A percentile compares a stretch with the other conserved stretches of the same genome.
Evolutionary conservation across 1,140 invertebrate species (phyloP).

Genomic region (Liolophura sinensis): DNA sequence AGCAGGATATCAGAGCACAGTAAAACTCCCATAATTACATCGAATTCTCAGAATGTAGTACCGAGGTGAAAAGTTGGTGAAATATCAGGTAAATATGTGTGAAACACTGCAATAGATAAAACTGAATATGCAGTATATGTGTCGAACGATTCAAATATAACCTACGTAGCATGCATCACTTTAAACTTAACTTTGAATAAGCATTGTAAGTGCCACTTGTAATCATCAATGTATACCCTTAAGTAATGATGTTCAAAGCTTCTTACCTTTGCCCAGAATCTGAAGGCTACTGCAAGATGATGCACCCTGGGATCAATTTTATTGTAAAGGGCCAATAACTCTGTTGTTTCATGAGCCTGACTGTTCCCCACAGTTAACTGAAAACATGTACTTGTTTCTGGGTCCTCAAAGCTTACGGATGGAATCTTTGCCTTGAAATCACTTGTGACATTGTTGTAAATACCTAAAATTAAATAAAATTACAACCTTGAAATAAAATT

Average conservation of each 20-base stretch:
- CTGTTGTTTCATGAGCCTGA: slow-evolving; percentile 38
- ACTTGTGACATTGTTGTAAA: slow-evolving; percentile 42
- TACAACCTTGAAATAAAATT: too few species aligned
- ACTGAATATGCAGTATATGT: too few species aligned
- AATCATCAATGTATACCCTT: too few species aligned
- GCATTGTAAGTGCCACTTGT: background rate
- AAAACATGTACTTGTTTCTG: slow-evolving; percentile 24
- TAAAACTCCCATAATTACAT: too few species aligned
- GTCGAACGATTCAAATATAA: too few species aligned
- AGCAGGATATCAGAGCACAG: too few species aligned
- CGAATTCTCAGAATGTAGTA: too few species aligned
- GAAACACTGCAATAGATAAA: too few species aligned
- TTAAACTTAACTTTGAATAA: too few species aligned
- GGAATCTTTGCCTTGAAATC: slow-evolving; percentile 54
- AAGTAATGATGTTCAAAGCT: background rate
- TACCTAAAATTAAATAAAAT: slow-evolving; percentile 28
- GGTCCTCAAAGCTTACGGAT: slow-evolving; percentile 39
- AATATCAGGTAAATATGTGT: too few species aligned
- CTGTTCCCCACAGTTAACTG: slow-evolving; percentile 42
- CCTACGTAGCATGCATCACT: too few species aligned
- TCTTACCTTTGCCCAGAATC: slow-evolving; percentile 54
- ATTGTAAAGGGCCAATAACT: slow-evolving; percentile 44
- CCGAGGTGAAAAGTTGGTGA: too few species aligned
- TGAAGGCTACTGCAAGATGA: slow-evolving; percentile 42
- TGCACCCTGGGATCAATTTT: slow-evolving; percentile 40